Percentiles rank a stretch among this genome's conserved stretches.
Evolutionary conservation across 2,888 invertebrate genomes (phyloP).

Genomic region (Andrena dorsata): DNA sequence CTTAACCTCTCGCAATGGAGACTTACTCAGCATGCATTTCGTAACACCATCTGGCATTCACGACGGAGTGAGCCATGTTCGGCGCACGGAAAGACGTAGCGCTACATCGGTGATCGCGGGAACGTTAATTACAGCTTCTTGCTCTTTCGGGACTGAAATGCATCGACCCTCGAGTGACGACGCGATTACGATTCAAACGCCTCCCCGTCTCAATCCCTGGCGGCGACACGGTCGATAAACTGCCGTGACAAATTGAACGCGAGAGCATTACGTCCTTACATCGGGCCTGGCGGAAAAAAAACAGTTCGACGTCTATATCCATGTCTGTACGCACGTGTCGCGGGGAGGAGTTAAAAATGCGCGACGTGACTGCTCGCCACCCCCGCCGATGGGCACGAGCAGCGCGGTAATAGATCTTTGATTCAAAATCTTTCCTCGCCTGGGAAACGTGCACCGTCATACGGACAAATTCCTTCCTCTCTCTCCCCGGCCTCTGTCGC

Average conservation of each 20-base stretch:
- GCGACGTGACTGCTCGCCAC: constrained; percentile 54
- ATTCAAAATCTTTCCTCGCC: constrained; percentile 71
- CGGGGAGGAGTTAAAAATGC: constrained; percentile 60
- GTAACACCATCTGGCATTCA: no score
- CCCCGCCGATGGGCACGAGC: constrained; percentile 47
- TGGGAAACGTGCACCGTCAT: constrained; percentile 61
- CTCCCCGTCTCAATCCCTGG: constrained; percentile 36
- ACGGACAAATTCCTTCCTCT: constrained; percentile 60
- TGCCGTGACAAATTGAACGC: constrained; percentile 61
- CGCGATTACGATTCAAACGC: constrained; percentile 54
- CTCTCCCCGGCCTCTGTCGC: constrained; percentile 9
- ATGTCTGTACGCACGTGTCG: not conserved
- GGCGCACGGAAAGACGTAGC: constrained; percentile 14
- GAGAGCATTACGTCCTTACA: constrained; percentile 53
- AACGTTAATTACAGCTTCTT: constrained; percentile 21
- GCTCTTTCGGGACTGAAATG: not conserved
- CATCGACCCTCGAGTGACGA: constrained; percentile 11
- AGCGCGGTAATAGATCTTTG: constrained; percentile 74
- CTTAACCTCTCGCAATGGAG: no score
- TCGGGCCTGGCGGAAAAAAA: constrained; percentile 22
- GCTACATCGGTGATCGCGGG: not conserved
- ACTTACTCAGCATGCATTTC: no score
- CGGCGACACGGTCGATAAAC: constrained; percentile 56
- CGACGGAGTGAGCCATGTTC: not conserved
- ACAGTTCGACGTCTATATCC: constrained; percentile 21